These are phyloP conservation scores for Caenorhabditis remanei DNA, from an alignment of 1,140 invertebrate genomes.

Conservation along the genomic window DNA sequence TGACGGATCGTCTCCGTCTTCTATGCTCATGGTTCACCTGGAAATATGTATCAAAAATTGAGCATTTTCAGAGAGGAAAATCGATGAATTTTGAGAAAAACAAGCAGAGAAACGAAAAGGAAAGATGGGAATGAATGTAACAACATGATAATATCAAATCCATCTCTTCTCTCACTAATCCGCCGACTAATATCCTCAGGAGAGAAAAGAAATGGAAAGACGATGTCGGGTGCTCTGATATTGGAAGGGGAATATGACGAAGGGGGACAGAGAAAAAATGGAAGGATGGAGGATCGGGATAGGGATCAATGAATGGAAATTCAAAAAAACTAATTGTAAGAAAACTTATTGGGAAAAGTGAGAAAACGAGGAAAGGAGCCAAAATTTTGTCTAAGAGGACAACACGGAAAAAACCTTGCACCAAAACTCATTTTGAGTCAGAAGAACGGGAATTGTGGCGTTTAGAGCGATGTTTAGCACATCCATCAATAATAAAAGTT, in stretches of 20 bases:
- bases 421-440: no score
- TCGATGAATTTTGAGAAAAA: not conserved
- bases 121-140: not conserved
- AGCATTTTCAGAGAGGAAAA: not conserved
- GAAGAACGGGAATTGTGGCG: no score
- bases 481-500: no score
- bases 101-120: not conserved
- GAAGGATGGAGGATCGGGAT: no score
- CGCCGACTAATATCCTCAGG: conserved; percentile 4
- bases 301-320: no score
- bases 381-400: no score
- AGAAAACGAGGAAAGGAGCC: no score
- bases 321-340: no score
- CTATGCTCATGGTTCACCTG: conserved; percentile 47
- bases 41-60: not conserved
- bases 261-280: not conserved
- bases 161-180: not conserved
- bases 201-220: not conserved
- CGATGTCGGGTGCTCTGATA: not conserved
- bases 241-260: not conserved
- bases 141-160: not conserved
- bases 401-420: no score
- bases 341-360: no score
- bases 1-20: conserved; percentile 54
- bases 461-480: no score